phyloP scores from a whole-genome alignment of 2,113 vertebrate species.

The Rattus rattus region DNA sequence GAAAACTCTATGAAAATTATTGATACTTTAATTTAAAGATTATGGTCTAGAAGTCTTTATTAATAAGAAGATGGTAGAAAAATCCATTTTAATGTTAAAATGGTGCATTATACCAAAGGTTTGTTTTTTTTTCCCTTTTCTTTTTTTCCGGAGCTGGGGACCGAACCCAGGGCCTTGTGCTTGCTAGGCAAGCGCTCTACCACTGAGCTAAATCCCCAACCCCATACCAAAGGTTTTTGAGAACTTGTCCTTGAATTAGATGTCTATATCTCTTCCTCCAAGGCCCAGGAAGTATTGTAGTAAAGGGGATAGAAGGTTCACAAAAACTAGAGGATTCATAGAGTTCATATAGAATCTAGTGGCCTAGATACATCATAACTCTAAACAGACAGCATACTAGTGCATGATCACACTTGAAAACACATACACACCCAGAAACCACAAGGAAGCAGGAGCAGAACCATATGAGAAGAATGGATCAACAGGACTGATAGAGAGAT shows the following conservation, averaged over 20 bases:
- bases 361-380: neutral
- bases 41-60: neutral
- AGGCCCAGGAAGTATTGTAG: neutral
- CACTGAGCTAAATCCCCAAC: too few species aligned
- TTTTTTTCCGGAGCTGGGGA: too few species aligned
- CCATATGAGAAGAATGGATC: neutral
- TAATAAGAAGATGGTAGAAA: neutral
- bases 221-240: neutral
- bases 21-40: neutral
- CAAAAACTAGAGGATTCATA: neutral
- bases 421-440: neutral
- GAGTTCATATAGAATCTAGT: neutral
- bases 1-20: neutral
- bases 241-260: neutral
- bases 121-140: too few species aligned
- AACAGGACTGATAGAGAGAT: too few species aligned
- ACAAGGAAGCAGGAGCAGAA: neutral
- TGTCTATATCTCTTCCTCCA: neutral
- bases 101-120: neutral
- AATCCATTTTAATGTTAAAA: neutral
- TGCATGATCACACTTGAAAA: neutral
- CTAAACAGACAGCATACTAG: neutral
- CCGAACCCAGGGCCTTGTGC: too few species aligned
- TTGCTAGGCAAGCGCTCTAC: too few species aligned
- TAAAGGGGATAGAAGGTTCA: neutral